Percentiles rank a stretch among this genome's conserved stretches.
These are phyloP conservation scores for Illadopsis cleaveri DNA, from an alignment of 2,113 vertebrate species.

Conservation along the genomic window DNA sequence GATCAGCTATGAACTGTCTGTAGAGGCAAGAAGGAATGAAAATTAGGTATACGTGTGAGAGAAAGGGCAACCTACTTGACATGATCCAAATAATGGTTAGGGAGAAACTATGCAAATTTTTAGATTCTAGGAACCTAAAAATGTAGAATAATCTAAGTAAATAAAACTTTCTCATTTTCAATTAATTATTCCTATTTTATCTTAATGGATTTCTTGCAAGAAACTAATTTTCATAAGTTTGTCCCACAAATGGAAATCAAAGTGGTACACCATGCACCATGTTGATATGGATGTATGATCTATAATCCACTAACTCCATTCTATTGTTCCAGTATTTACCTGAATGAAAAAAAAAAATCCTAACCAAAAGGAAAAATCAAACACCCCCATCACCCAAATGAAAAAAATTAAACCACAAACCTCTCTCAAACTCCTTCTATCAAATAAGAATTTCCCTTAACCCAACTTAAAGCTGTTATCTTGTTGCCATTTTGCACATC, in stretches of 20 bases:
- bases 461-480: rapidly evolving
- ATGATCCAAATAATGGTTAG: background rate
- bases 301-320: background rate
- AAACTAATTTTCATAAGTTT: background rate
- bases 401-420: background rate
- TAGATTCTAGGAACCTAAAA: background rate
- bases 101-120: background rate
- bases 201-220: background rate
- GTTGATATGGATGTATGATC: background rate
- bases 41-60: background rate
- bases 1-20: background rate
- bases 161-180: background rate
- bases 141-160: background rate
- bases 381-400: rapidly evolving
- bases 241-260: background rate
- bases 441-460: background rate
- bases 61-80: background rate
- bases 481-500: background rate
- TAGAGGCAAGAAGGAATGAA: background rate
- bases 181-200: background rate
- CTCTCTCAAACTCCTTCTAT: background rate
- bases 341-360: rapidly evolving
- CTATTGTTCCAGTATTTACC: background rate
- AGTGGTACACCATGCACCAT: too few relatives aligned
- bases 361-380: background rate